Conservation (phyloP, 2,888 invertebrate genomes). For the Lasioglossum calceatum region DNA sequence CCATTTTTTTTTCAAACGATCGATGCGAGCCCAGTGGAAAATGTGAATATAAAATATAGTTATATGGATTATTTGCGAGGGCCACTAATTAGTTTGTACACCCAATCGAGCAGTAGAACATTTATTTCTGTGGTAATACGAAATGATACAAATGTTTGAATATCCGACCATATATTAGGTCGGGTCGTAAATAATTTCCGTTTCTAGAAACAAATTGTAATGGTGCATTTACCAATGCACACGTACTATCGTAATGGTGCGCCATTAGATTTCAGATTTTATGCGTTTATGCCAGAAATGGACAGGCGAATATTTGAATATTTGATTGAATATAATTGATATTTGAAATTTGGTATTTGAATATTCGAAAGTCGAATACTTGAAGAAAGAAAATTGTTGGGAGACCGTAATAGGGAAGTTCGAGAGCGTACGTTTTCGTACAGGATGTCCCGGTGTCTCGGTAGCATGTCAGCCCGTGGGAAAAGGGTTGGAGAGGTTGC, state of each 20-base stretch:
- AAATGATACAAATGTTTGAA: not conserved
- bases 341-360: too few species aligned
- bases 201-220: not conserved
- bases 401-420: not conserved
- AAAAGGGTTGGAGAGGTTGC: slow-evolving; percentile 22
- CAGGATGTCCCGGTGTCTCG: not conserved
- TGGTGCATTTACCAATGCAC: not conserved
- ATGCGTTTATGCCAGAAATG: not conserved
- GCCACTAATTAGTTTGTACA: not conserved
- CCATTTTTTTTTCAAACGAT: not conserved
- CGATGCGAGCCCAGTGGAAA: not conserved
- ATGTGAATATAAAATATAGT: not conserved
- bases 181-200: not conserved
- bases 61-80: not conserved
- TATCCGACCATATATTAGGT: not conserved
- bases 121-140: not conserved
- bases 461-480: not conserved
- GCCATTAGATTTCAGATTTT: not conserved
- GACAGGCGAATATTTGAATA: not conserved
- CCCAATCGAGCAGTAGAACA: not conserved
- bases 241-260: not conserved
- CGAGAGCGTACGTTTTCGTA: not conserved
- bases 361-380: too few species aligned
- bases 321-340: too few species aligned
- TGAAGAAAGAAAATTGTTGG: not conserved